These are phyloP conservation scores for Podargus strigoides DNA, from an alignment of 2,797 vertebrate species.

Conservation along the genomic window DNA sequence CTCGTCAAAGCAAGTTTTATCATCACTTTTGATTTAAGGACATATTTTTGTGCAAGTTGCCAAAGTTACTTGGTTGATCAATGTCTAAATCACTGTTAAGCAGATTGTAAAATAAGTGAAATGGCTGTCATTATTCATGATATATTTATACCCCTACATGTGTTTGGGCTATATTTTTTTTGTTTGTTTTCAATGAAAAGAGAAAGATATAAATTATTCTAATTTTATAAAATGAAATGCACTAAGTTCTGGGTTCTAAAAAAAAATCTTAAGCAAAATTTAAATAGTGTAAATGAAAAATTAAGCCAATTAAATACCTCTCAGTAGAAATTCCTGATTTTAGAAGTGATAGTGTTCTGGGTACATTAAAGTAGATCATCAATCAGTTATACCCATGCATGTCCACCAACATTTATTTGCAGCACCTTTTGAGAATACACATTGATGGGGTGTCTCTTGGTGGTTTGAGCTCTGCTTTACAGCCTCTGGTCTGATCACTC, in stretches of 20 bases:
- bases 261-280: not conserved
- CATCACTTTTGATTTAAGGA: slow-evolving; percentile 58
- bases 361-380: not conserved
- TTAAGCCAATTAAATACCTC: slow-evolving; percentile 16
- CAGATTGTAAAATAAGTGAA: not conserved
- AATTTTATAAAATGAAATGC: slow-evolving; percentile 31
- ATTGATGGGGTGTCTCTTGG: not conserved
- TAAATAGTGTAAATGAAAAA: not conserved
- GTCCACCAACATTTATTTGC: not conserved
- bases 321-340: slow-evolving; percentile 27
- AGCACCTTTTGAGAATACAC: not conserved
- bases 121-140: not conserved
- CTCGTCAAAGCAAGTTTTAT: slow-evolving; percentile 54
- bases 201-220: slow-evolving; percentile 37
- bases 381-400: not conserved
- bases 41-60: slow-evolving; percentile 47
- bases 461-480: not conserved
- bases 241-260: slow-evolving; percentile 14
- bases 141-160: not conserved
- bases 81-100: not conserved
- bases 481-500: not conserved
- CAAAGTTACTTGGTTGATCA: slow-evolving; percentile 41
- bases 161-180: not conserved
- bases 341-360: not conserved
- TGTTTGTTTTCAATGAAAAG: slow-evolving; percentile 13